Evolutionary conservation across 1,140 invertebrate genomes (phyloP), one percentile per base, ranked within the genome.

Genomic region (Papilio xuthus): DNA sequence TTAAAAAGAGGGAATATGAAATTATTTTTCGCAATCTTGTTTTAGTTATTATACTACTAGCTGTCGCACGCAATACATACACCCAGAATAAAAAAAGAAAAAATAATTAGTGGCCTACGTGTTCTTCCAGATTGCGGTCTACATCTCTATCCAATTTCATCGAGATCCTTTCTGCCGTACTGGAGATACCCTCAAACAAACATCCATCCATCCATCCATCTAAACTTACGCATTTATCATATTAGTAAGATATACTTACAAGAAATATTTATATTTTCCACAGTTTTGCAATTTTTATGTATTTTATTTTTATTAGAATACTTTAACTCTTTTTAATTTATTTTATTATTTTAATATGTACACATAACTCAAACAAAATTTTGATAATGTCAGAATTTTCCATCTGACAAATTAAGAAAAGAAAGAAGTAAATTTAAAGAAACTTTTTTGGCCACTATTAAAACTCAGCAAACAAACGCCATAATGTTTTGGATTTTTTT

Each of bases 251-350:
- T 67, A 73, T 73, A 73, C 44, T 73, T 44, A 44, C 71, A 28
- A 26, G 60, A 28, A 67, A 50, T 73, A 18, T 32, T 73, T 73
- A 18, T 50, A 56, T 32, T 75, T 75, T 75, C 28, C n/a, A 60
- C 8, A 50, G 20, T 56, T 75, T 75, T 75, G n/a, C 73, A 20
- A 75, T 75, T 75, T 75, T 75, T 75, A 75, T 75, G 53, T 41
- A 75, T 75, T 75, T 75, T 75, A 75, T 60, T 53, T 74, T 28
- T 75, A 56, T 75, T 32, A 37, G 56, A 75, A 53, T 26, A 4
- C 23, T 75, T 75, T 53, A 28, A 74, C 15, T 53, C n/a, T 75
- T 75, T 75, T 75, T 75, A 75, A 75, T 75, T 75, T 56, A 75
- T 75, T 75, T 75, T 75, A 74, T 28, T 20, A 60, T 56, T 75